phyloP scores from a whole-genome alignment of 2,888 invertebrate genomes.

The Acleris laterana region DNA sequence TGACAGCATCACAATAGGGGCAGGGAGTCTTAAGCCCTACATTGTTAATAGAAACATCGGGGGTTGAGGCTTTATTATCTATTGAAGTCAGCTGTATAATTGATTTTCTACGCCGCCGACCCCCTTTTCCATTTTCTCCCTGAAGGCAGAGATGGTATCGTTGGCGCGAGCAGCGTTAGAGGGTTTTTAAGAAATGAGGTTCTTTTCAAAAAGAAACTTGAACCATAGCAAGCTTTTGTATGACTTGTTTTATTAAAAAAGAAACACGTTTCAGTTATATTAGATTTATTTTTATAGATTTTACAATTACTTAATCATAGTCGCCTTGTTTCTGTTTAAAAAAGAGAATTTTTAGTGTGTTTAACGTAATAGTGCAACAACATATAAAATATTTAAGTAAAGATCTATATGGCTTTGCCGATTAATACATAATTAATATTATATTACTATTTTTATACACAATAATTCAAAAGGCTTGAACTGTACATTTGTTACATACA shows the following conservation, averaged over 20 bases:
- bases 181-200: constrained; percentile 14
- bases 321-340: constrained; percentile 55
- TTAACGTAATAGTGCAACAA: constrained; percentile 69
- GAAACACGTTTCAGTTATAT: constrained; percentile 16
- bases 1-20: constrained; percentile 29
- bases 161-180: constrained; percentile 10
- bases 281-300: constrained; percentile 51
- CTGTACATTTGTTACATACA: constrained; percentile 56
- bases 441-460: constrained; percentile 57
- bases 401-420: constrained; percentile 59
- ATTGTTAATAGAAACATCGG: constrained; percentile 59
- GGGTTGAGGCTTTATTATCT: constrained; percentile 52
- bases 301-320: constrained; percentile 67
- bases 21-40: constrained; percentile 22
- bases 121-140: constrained; percentile 59
- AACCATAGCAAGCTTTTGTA: not conserved
- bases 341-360: constrained; percentile 56
- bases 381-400: constrained; percentile 50
- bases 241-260: not conserved
- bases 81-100: constrained; percentile 65
- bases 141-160: constrained; percentile 50
- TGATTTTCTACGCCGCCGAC: constrained; percentile 65
- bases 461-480: constrained; percentile 50
- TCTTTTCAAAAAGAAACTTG: constrained; percentile 3
- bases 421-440: constrained; percentile 51